These are phyloP conservation scores for Lasiurus cinereus DNA, from an alignment of 2,113 vertebrate species.

Conservation along the genomic window DNA sequence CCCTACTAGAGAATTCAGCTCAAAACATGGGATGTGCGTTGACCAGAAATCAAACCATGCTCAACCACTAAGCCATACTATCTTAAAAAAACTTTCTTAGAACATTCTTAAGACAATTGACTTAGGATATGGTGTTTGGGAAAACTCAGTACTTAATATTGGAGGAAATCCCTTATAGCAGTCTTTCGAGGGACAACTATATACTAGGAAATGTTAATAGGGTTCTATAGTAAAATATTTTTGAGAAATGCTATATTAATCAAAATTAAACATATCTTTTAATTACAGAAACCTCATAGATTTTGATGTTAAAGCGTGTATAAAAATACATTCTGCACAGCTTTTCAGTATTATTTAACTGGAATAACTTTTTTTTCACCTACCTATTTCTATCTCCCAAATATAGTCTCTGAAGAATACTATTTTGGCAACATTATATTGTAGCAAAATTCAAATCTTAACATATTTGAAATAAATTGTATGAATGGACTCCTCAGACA, in stretches of 20 bases:
- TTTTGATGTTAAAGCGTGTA: conserved; percentile 14
- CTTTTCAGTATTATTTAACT: conserved; percentile 59
- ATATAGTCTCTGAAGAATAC: conserved; percentile 19
- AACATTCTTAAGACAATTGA: not conserved
- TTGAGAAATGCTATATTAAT: conserved; percentile 39
- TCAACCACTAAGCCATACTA: too few species aligned
- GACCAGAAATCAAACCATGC: too few species aligned
- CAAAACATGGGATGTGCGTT: too few species aligned
- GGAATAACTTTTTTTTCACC: not conserved
- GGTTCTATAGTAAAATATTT: conserved; percentile 29
- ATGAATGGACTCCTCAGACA: not conserved
- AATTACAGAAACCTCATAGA: conserved; percentile 29
- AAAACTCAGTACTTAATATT: not conserved
- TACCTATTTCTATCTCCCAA: conserved; percentile 1
- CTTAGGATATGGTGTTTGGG: not conserved
- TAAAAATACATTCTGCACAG: not conserved
- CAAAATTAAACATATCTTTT: conserved; percentile 33
- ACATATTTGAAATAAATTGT: conserved; percentile 39
- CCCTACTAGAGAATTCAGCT: too few species aligned
- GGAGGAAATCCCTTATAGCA: not conserved
- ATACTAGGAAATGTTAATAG: not conserved
- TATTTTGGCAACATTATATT: conserved; percentile 19
- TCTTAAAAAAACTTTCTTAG: conserved; percentile 16
- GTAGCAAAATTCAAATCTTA: conserved; percentile 16
- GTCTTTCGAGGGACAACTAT: not conserved